Percentiles rank a stretch among this genome's conserved stretches.
phyloP scores from a whole-genome alignment of 2,113 vertebrate genomes.

The Engraulis encrasicolus region DNA sequence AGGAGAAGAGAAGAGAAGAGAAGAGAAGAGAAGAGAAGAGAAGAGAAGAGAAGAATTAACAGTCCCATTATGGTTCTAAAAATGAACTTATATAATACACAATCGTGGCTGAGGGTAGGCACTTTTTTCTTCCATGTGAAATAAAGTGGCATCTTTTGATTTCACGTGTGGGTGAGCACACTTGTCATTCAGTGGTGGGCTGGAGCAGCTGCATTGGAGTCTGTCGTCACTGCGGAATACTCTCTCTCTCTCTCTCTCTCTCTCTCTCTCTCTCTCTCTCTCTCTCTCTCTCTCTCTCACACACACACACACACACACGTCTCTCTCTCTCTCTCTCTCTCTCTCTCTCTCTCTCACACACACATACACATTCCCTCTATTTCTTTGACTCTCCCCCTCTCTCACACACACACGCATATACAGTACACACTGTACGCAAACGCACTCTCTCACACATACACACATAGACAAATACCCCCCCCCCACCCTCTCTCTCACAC shows the following conservation, averaged over 20 bases:
- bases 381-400: too few species aligned
- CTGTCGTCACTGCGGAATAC: neutral
- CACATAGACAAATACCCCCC: neutral
- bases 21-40: neutral
- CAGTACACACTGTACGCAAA: too few species aligned
- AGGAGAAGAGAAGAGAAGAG: neutral
- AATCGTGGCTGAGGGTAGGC: neutral
- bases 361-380: too few species aligned
- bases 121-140: neutral
- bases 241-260: neutral
- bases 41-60: neutral
- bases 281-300: too few species aligned
- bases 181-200: neutral
- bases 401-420: too few species aligned
- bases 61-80: neutral
- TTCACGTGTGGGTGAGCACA: conserved; percentile 23
- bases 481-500: too few species aligned
- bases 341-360: too few species aligned
- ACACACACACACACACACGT: too few species aligned
- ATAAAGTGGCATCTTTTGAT: conserved; percentile 17
- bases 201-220: conserved; percentile 7
- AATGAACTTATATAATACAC: neutral
- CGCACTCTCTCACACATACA: too few species aligned
- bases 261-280: too few species aligned
- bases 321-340: too few species aligned